phyloP scores from a whole-genome alignment of 2,113 vertebrate species.

The Brevimyrus niger region DNA sequence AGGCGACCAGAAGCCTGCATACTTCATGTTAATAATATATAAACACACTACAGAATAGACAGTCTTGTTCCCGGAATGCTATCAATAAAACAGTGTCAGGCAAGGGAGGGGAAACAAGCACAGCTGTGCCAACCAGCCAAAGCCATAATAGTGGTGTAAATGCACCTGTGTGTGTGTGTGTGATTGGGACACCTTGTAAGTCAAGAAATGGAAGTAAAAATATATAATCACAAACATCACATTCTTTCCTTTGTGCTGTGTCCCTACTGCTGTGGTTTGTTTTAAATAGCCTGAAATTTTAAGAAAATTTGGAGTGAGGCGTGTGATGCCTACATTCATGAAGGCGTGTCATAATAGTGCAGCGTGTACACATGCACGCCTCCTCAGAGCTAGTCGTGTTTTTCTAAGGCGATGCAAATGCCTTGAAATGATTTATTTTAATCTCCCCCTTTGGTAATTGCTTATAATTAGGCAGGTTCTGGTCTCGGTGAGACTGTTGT shows the following conservation, averaged over 20 bases:
- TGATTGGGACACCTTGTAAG: neutral
- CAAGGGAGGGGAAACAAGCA: slow-evolving; percentile 5
- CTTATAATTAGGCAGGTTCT: neutral
- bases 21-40: slow-evolving; percentile 50
- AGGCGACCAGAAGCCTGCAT: slow-evolving; percentile 41
- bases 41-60: slow-evolving; percentile 43
- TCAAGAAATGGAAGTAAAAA: neutral
- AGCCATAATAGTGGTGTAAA: neutral
- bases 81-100: slow-evolving; percentile 43
- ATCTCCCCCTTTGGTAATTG: neutral
- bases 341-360: neutral
- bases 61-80: slow-evolving; percentile 34
- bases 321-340: neutral
- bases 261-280: neutral
- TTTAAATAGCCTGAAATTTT: neutral
- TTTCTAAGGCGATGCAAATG: neutral
- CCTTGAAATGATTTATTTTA: neutral
- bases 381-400: neutral
- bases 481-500: neutral
- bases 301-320: neutral
- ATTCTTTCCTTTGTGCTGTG: neutral
- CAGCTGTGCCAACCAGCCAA: neutral
- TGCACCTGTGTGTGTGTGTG: neutral
- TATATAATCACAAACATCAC: neutral
- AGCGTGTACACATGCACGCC: neutral